Base-by-base conservation (phyloP, 2,113 vertebrate species). In the Myotis brandtii region DNA sequence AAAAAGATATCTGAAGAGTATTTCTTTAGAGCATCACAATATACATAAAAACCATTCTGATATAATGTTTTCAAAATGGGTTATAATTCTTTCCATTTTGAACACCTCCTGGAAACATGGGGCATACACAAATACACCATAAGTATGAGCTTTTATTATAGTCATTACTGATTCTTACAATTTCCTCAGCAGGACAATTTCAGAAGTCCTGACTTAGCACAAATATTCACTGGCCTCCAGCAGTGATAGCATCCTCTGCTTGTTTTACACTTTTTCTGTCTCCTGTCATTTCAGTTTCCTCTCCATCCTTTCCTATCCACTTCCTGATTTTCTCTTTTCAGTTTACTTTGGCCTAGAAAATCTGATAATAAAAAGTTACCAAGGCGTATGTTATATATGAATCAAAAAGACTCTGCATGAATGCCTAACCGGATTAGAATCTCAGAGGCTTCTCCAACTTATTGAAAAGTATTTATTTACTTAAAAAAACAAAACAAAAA, bases 291-390 rank as follows among this genome's bases (percentile, higher is more conserved):
- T 66, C 27, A 30, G 48, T 72, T 94, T 94, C 79, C 69, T 95
- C 75, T 66, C 62, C 21, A 67, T 80, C 30, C 73, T 40, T 93
- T 88, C 86, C 69, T 66, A 34, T 84, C 72, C 88, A 52, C 54
- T 96, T 90, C 79, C 86, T 92, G 72, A 86, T 82, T 93, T 91
- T 96, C 81, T 96, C n/a, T 43, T 91, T 52, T 46, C 84, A 34
- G 89, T 94, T 95, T 89, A 91, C 69, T 95, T 89, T 93, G 91
- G 89, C 77, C 86, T 89, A 91, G 43, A 94, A 88, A 93, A 89
- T 10, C 54, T 46, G 72, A 89, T 84, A 86, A 70, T 64, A 56
- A 81, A 89, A 86, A 52, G 20, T 82, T 91, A 75, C 79, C 77
- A 79, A 94, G 50, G 40, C 25, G 27, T 66, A 85, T 82, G 52